Evolutionary conservation across 2,888 invertebrate genomes (phyloP), one percentile per base, ranked within the genome.

Genomic region (Eupithecia pulchellata): DNA sequence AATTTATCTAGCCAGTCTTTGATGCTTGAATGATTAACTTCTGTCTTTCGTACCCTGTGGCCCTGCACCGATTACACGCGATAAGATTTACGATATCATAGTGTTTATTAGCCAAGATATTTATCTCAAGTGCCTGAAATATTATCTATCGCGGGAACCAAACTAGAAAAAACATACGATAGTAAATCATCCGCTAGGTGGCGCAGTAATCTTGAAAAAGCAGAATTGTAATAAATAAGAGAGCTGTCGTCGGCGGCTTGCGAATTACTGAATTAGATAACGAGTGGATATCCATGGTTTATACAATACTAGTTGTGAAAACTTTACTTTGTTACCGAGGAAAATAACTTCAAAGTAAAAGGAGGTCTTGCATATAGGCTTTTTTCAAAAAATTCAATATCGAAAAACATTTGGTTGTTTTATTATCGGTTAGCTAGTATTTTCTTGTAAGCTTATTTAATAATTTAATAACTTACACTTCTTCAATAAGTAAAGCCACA

Each of bases 101-200:
- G 89, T 88, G 88, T 90, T 91, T 93, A 93, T 93, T 93, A 92
- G 92, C 87, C 79, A 78, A 90, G 89, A 90, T 91, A 92, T 93
- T 90, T 92, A 92, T 93, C 91, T 88, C 69, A 76, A 78, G 87
- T 91, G 91, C 91, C 90, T 87, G 83, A 90, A 87, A 89, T 90
- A 92, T 92, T 91, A 86, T 84, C 78, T 67, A 83, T 84, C 66
- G 30, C 69, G 52, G 25, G 66, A 84, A 84, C 83, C 82, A 80
- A 81, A 83, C 78, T 82, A 71, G 68, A 71, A 71, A 74, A 66
- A 74, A 73, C 73, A 69, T 66, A 60, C 27, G 61, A 57, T 13
- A 5, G 57, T 74, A 74, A 69, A 69, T 74, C 74, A 74, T 71
- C n/a, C 69, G 34, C 29, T 55, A 73, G 72, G 57, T 66, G 60